These are phyloP conservation scores for Artemia franciscana DNA, from an alignment of 1,140 invertebrate species.

Conservation along the genomic window DNA sequence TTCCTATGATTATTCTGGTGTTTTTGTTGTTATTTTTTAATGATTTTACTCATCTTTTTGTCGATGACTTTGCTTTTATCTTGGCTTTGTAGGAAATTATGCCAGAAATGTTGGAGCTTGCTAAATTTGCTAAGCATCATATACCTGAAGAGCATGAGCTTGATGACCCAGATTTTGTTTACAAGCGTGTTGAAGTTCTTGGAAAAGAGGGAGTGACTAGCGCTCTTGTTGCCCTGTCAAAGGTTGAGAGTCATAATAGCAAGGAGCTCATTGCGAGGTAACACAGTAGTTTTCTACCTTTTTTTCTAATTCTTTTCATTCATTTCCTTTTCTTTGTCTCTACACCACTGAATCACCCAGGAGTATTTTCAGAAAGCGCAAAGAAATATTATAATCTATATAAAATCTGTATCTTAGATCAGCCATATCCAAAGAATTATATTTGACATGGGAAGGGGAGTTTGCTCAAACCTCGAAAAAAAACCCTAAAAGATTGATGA, in stretches of 20 bases:
- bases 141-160: constrained; percentile 89
- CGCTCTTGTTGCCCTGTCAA: constrained; percentile 65
- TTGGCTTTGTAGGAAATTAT: constrained; percentile 38
- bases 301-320: constrained; percentile 72
- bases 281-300: constrained; percentile 20
- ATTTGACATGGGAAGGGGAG: too few relatives aligned
- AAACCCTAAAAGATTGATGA: too few relatives aligned
- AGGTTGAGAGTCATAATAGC: constrained; percentile 77
- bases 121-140: constrained; percentile 98
- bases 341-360: too few relatives aligned
- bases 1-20: too few relatives aligned
- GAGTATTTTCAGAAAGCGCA: too few relatives aligned
- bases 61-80: neutral
- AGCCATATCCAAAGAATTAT: too few relatives aligned
- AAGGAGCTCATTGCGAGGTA: constrained; percentile 56
- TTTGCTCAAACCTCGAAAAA: too few relatives aligned
- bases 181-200: constrained; percentile 47
- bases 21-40: too few relatives aligned
- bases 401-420: too few relatives aligned
- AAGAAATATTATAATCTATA: too few relatives aligned
- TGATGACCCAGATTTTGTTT: constrained; percentile 77
- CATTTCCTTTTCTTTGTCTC: too few relatives aligned
- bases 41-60: neutral
- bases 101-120: constrained; percentile 89
- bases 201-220: constrained; percentile 62